phyloP scores from a whole-genome alignment of 2,797 vertebrate genomes.

The Sebastes melanostomus region DNA sequence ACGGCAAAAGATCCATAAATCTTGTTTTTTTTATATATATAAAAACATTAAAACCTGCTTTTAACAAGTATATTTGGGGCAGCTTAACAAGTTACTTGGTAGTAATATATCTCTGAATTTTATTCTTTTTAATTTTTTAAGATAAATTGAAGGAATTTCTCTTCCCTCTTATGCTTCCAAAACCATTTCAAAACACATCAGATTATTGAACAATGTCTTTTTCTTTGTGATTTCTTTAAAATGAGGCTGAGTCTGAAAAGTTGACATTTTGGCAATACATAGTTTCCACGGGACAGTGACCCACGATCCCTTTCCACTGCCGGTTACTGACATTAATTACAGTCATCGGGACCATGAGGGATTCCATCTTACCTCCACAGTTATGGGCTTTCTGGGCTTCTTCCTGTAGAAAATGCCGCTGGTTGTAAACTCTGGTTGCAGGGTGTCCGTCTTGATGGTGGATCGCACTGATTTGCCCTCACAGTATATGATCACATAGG shows the following conservation, averaged over 20 bases:
- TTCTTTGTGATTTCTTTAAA: neutral
- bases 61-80: neutral
- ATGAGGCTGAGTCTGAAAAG: neutral
- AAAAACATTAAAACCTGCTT: neutral
- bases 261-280: neutral
- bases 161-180: neutral
- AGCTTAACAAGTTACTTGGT: neutral
- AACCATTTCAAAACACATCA: neutral
- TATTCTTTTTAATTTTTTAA: neutral
- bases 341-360: neutral
- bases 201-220: neutral
- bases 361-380: conserved; percentile 86
- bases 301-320: neutral
- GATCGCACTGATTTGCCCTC: conserved; percentile 84
- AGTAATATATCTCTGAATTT: neutral
- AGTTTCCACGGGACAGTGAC: neutral
- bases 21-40: no score
- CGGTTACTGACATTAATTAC: neutral
- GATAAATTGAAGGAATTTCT: neutral
- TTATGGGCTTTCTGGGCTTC: conserved; percentile 84
- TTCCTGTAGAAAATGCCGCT: conserved; percentile 91
- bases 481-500: conserved; percentile 91
- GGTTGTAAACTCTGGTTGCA: conserved; percentile 82
- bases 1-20: neutral
- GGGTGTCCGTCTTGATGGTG: conserved; percentile 75